Base-by-base conservation (phyloP, 2,888 invertebrate genomes). In the Drosophila seclusa region DNA sequence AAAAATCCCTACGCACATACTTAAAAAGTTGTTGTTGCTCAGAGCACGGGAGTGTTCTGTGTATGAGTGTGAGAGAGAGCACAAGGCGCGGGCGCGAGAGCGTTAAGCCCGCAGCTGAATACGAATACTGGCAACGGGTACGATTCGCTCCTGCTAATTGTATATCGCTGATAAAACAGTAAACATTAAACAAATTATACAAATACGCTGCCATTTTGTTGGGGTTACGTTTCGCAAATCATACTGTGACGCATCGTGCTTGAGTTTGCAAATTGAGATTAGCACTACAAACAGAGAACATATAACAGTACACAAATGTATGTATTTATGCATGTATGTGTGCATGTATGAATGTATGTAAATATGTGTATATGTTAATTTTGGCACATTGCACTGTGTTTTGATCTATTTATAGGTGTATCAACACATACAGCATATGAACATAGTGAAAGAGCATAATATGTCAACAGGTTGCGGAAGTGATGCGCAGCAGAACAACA, bases 391-490 rank as follows among this genome's bases (percentile, higher is more conserved):
- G 90, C 88, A 85, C 78, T 72, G 86, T 74, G 58, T 54, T 60
- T 68, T 72, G 64, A 34, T 73, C 80, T 85, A 89, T 83, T 89
- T 80, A 75, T 89, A 78, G 73, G 66, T 58, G 42, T 65, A 68
- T 63, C 67, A 45, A 62, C 40, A 66, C 52, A 61, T 18, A 57
- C 65, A 38, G 34, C 52, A 62, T 57, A 66, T 67, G 66, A 73
- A 55, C 67, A 68, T 45, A 65, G 55, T 36, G 40, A 62, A 67
- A 57, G 29, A 65, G 68, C 68, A 71, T 48, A 77, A 74, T 60
- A 69, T 85, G 90, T 89, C 90, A 85, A 85, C 90, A 85, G 85
- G 85, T 85, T 88, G 90, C 90, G 81, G 77, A 80, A 78, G 61
- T 80, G 73, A 64, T 54, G 80, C 3, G 49, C 67, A 29, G 57